These are phyloP conservation scores for Hipposideros larvatus DNA, from an alignment of 2,797 vertebrate species.

Conservation along the genomic window DNA sequence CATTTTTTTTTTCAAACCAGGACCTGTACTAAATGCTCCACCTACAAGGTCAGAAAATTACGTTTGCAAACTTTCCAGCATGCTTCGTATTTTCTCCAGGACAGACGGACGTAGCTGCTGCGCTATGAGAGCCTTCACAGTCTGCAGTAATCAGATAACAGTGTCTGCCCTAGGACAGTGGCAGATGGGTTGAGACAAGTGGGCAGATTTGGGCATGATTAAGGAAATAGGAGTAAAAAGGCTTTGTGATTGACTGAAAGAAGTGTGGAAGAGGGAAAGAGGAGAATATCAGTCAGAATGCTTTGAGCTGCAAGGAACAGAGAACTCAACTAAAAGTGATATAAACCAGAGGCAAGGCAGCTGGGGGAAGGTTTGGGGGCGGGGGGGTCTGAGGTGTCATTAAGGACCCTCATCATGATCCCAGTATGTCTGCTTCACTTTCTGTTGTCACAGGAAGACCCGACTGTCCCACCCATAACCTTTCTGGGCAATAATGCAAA, in stretches of 20 bases:
- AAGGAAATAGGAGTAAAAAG: not conserved
- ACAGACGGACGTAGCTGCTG: not conserved
- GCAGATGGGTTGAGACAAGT: not conserved
- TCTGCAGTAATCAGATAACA: not conserved
- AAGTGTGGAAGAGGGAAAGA: not conserved
- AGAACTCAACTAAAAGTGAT: not conserved
- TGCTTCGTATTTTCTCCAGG: not conserved
- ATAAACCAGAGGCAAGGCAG: not conserved
- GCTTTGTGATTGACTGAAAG: not conserved
- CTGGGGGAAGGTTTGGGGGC: not conserved
- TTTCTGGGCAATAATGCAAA: not conserved
- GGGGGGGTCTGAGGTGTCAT: not conserved
- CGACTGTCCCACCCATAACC: not conserved
- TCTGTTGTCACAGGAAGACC: not conserved
- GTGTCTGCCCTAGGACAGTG: not conserved
- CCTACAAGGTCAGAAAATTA: not conserved
- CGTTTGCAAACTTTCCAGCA: too few relatives aligned
- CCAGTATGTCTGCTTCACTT: not conserved
- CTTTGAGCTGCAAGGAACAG: not conserved
- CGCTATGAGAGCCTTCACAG: not conserved
- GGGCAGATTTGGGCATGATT: not conserved
- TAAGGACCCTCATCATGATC: not conserved
- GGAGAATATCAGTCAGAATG: not conserved
- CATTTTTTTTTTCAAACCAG: not conserved
- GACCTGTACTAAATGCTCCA: not conserved